phyloP scores from a whole-genome alignment of 2,888 invertebrate genomes.

The Meganola albula region DNA sequence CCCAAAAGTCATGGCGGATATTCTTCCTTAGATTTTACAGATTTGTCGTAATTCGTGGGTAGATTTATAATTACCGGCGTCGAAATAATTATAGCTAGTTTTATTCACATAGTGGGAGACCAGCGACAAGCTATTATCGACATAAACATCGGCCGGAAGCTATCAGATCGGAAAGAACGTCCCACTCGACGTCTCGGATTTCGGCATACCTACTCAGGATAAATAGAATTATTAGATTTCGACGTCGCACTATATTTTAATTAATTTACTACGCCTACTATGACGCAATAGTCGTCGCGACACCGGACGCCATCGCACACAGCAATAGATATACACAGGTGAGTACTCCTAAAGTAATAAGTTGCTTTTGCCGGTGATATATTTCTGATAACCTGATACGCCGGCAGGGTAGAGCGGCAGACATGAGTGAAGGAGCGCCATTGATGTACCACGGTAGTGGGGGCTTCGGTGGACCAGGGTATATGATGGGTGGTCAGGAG shows the following conservation, averaged over 20 bases:
- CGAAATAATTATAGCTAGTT: conserved; percentile 55
- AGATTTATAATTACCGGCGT: conserved; percentile 65
- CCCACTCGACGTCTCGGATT: conserved; percentile 61
- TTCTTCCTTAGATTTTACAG: conserved; percentile 65
- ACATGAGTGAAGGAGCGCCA: conserved; percentile 63
- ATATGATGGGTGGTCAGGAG: conserved; percentile 50
- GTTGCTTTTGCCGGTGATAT: conserved; percentile 27
- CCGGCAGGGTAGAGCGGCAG: conserved; percentile 40
- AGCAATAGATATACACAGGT: conserved; percentile 50
- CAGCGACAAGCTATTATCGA: conserved; percentile 49
- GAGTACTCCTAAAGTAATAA: conserved; percentile 33
- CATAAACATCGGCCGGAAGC: conserved; percentile 39
- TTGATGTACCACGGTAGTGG: conserved; percentile 60
- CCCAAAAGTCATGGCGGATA: conserved; percentile 73
- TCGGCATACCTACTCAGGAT: conserved; percentile 59
- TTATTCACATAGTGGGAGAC: conserved; percentile 53
- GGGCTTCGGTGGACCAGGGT: conserved; percentile 49
- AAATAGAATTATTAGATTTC: conserved; percentile 51
- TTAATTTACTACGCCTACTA: conserved; percentile 56
- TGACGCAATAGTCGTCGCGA: conserved; percentile 58
- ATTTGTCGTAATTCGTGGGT: conserved; percentile 70
- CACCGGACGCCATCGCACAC: conserved; percentile 42
- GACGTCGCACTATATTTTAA: conserved; percentile 50
- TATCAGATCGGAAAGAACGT: conserved; percentile 46
- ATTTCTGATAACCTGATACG: conserved; percentile 26